Evolutionary conservation across 2,113 vertebrate genomes (phyloP).

Genomic region (Aix galericulata): DNA sequence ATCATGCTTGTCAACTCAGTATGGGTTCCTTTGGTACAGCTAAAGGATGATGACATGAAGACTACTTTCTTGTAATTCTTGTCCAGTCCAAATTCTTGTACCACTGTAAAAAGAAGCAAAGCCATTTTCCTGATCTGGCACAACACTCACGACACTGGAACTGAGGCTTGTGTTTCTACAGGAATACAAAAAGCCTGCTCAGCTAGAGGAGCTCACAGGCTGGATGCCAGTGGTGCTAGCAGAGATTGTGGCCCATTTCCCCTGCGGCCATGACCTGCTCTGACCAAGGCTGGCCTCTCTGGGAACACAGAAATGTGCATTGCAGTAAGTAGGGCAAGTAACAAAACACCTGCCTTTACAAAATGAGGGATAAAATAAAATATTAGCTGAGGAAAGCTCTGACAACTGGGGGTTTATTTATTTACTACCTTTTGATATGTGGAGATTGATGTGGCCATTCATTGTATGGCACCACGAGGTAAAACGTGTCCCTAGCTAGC

Average conservation of each 20-base stretch:
- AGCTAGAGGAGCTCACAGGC: neutral
- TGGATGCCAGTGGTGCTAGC: neutral
- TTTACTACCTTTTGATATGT: neutral
- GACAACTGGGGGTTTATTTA: neutral
- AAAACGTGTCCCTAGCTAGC: neutral
- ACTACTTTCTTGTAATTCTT: neutral
- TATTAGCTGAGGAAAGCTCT: neutral
- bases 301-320: neutral
- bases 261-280: neutral
- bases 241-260: neutral
- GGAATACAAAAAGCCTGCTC: neutral
- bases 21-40: neutral
- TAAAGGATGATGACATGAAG: neutral
- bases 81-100: neutral
- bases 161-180: neutral
- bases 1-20: neutral
- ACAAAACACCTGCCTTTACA: neutral
- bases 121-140: neutral
- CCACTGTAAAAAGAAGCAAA: neutral
- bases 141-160: neutral
- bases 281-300: neutral
- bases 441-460: neutral
- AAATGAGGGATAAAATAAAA: neutral
- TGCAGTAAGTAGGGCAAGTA: neutral
- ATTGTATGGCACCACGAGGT: neutral